Evolutionary conservation across 2,888 invertebrate genomes (phyloP), one percentile per base, ranked within the genome.

Genomic region (Nomada flava): DNA sequence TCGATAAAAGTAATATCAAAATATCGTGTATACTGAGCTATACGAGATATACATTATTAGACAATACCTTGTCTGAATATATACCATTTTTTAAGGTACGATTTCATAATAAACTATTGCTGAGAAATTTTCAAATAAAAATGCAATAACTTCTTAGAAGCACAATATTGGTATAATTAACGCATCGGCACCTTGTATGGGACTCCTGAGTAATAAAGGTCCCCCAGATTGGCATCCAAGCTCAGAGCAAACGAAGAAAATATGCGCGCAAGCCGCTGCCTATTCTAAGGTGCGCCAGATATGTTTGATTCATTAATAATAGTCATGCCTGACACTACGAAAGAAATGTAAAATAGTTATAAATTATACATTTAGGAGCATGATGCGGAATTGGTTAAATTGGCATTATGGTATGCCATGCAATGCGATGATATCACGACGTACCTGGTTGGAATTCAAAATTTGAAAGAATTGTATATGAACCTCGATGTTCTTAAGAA

Each of bases 191-290:
- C 96, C 97, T 15, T 96, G 96, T 2, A 96, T 98, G 97, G 98
- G 98, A 2, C 94, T 98, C 29, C 94, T 98, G 50, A 96, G 97
- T 10, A 96, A 96, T 92, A 92, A 93, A 55, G 98, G 97, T 0
- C 96, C 97, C 0, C 96, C 95, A 83, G 90, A 93, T 0, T 98
- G 98, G 98, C 98, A 98, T 94, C 97, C 97, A 2, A 97, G 97
- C 2, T 93, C 94, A 36, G 94, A 96, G 26, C 94, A 96, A 65
- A 94, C 96, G 13, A 96, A 96, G 92, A 93, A 94, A 44, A 91
- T 95, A 50, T 96, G 97, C 92, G 92, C 91, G 62, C 92, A 95
- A 88, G 97, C 97, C 1, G 94, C 95, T 0, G 94, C 95, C 11
- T 95, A 95, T 90, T 97, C 97, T 93, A 95, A 96, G 94, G 96